phyloP scores from a whole-genome alignment of 2,113 vertebrate species.

The Isurus oxyrinchus region DNA sequence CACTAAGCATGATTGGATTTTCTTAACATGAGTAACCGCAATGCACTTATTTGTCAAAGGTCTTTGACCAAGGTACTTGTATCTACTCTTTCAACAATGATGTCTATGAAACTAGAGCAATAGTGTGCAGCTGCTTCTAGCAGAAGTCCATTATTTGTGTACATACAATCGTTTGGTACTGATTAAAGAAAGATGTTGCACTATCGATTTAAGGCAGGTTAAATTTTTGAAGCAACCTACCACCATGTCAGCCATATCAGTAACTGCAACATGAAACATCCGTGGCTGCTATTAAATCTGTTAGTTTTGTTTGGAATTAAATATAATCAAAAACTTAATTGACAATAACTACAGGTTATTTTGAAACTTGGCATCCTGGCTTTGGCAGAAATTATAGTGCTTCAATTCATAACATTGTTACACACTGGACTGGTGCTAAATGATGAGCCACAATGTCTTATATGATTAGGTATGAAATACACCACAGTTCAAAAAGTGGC shows the following conservation, averaged over 20 bases:
- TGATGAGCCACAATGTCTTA: background rate
- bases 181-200: background rate
- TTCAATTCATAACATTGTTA: background rate
- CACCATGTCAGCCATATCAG: background rate
- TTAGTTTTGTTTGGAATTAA: background rate
- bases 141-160: conserved; percentile 26
- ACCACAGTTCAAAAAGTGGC: background rate
- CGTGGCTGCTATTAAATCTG: background rate
- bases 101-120: conserved; percentile 31
- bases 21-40: background rate
- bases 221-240: background rate
- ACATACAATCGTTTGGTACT: background rate
- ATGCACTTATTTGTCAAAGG: conserved; percentile 11
- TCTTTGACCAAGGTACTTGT: background rate
- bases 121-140: conserved; percentile 8
- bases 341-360: background rate
- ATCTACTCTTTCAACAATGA: background rate
- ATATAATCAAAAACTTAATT: background rate
- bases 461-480: background rate
- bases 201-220: background rate
- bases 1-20: conserved; percentile 29
- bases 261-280: background rate
- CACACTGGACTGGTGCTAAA: background rate
- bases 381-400: background rate
- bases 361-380: background rate